phyloP scores from a whole-genome alignment of 2,113 vertebrate species.

The Prinia subflava region DNA sequence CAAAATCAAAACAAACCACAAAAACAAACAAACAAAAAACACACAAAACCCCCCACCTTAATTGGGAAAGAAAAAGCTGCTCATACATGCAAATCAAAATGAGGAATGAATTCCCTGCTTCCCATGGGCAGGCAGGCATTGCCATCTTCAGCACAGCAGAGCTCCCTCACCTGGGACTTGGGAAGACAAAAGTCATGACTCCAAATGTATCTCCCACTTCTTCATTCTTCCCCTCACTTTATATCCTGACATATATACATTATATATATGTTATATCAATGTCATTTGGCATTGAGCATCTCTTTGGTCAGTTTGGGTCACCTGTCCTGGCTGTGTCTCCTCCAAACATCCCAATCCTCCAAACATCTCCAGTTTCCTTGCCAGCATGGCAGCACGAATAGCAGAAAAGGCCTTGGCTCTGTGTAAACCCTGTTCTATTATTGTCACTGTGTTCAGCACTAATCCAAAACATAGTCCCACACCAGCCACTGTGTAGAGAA shows the following conservation, averaged over 20 bases:
- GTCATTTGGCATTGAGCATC: neutral
- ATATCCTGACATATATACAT: too few relatives aligned
- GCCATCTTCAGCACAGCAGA: neutral
- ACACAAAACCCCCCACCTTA: neutral
- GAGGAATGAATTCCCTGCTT: neutral
- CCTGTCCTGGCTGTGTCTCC: neutral
- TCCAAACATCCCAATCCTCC: neutral
- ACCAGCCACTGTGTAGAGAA: neutral
- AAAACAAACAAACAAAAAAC: neutral
- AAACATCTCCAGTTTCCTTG: neutral
- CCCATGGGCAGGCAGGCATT: neutral
- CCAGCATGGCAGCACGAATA: neutral
- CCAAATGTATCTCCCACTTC: neutral
- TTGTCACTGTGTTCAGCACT: neutral
- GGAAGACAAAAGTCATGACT: neutral
- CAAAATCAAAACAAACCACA: too few relatives aligned
- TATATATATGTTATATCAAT: too few relatives aligned
- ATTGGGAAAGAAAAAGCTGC: neutral
- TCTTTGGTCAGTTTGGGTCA: neutral
- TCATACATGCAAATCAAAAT: neutral
- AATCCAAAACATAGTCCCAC: neutral
- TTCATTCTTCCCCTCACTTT: neutral
- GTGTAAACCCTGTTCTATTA: neutral
- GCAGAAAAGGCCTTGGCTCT: neutral
- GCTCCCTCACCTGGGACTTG: rapidly evolving